Evolutionary conservation across 2,888 invertebrate genomes (phyloP).

Genomic region (Synergus japonicus): DNA sequence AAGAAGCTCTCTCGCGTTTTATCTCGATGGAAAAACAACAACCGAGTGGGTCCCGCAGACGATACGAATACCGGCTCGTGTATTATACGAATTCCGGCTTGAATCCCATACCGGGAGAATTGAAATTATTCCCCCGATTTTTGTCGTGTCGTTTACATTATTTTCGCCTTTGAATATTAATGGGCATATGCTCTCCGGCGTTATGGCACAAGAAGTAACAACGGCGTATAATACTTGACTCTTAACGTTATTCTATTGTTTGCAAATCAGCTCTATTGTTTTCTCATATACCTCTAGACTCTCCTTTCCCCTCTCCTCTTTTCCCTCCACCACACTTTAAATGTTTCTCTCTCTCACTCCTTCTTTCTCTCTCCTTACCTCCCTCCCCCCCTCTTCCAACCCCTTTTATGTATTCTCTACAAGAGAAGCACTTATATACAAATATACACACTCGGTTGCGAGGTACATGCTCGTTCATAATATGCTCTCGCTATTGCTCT

Average conservation of each 20-base stretch:
- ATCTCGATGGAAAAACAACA: conserved; percentile 54
- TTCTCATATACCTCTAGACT: conserved; percentile 76
- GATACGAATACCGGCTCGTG: conserved; percentile 38
- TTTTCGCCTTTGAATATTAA: conserved; percentile 78
- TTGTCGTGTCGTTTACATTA: conserved; percentile 77
- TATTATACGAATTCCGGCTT: conserved; percentile 52
- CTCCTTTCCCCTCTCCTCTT: conserved; percentile 59
- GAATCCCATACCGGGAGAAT: conserved; percentile 69
- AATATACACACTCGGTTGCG: conserved; percentile 37
- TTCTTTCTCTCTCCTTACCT: conserved; percentile 52
- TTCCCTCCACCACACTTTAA: conserved; percentile 54
- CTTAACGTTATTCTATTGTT: conserved; percentile 78
- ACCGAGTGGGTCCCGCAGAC: conserved; percentile 20
- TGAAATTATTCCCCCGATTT: conserved; percentile 77
- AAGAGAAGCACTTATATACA: conserved; percentile 47
- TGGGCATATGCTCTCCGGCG: conserved; percentile 77
- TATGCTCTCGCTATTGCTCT: conserved; percentile 37
- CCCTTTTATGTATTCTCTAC: conserved; percentile 46
- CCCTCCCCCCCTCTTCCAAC: conserved; percentile 52
- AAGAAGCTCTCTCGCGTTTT: conserved; percentile 56
- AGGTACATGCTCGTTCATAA: conserved; percentile 39
- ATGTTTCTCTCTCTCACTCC: conserved; percentile 44
- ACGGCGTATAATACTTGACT: conserved; percentile 77
- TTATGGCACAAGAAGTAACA: conserved; percentile 77
- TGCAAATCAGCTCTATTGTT: conserved; percentile 78